Evolutionary conservation across 1,140 invertebrate species (phyloP).

Genomic region (Procambarus virginalis): DNA sequence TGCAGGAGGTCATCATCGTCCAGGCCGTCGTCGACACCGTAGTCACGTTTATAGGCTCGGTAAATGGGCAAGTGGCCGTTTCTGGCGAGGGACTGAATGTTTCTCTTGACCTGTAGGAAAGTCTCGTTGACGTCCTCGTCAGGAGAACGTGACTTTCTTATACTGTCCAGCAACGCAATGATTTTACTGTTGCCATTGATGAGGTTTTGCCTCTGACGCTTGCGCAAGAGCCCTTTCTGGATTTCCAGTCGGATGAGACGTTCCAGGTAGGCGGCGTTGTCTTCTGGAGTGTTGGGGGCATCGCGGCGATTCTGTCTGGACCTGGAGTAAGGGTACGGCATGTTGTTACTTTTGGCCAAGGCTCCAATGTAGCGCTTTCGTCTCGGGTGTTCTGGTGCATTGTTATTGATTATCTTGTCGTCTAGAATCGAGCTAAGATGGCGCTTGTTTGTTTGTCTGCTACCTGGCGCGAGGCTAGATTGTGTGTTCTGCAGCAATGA

Average conservation of each 20-base stretch:
- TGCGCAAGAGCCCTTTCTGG: constrained; percentile 22
- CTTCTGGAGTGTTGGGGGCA: constrained; percentile 30
- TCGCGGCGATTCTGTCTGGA: constrained; percentile 55
- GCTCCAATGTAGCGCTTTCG: constrained; percentile 51
- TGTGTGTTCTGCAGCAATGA: constrained; percentile 6
- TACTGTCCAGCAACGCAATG: constrained; percentile 10
- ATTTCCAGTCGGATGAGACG: constrained; percentile 41
- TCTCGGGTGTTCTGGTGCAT: neutral
- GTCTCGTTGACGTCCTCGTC: neutral
- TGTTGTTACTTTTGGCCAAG: constrained; percentile 30
- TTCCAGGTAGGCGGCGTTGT: constrained; percentile 25
- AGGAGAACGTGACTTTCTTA: neutral
- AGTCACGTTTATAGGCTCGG: neutral
- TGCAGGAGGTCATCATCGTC: neutral
- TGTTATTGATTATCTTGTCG: neutral
- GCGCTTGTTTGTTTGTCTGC: neutral
- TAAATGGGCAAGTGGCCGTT: constrained; percentile 1
- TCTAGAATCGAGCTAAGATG: neutral
- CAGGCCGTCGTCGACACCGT: neutral
- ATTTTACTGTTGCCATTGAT: constrained; percentile 12
- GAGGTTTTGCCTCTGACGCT: constrained; percentile 42
- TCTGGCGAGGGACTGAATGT: constrained; percentile 18
- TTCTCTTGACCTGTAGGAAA: neutral
- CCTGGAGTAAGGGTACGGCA: constrained; percentile 44
- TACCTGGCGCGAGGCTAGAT: neutral